phyloP scores from a whole-genome alignment of 2,113 vertebrate genomes.

The Aythya baeri region DNA sequence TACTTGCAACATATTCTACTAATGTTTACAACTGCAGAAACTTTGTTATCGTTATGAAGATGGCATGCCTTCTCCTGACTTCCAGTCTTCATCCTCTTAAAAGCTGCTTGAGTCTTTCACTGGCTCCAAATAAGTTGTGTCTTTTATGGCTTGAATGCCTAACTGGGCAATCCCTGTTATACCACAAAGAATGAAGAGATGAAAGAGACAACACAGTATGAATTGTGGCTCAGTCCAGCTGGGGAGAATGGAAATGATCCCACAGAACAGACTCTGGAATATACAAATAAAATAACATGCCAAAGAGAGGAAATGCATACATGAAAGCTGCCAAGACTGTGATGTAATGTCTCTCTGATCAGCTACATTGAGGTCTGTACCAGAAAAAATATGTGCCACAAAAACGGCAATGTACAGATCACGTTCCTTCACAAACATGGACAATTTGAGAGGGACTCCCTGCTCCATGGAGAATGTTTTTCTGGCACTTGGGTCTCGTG shows the following conservation, averaged over 20 bases:
- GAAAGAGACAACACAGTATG: neutral
- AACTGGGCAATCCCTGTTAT: neutral
- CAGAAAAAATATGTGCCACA: neutral
- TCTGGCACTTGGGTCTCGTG: neutral
- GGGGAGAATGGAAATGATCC: neutral
- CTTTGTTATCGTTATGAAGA: neutral
- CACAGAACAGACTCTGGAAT: neutral
- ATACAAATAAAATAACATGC: neutral
- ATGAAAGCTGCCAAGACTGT: neutral
- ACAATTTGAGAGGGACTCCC: fast-evolving
- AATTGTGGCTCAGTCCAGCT: neutral
- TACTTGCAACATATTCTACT: neutral
- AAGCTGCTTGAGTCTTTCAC: neutral
- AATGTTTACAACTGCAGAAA: neutral
- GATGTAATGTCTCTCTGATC: neutral
- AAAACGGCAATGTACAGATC: neutral
- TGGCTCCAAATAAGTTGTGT: neutral
- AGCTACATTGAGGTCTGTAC: neutral
- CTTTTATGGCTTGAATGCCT: neutral
- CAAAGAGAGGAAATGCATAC: neutral
- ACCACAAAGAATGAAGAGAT: neutral
- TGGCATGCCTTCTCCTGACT: neutral
- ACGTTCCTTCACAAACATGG: fast-evolving
- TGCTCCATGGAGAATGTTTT: neutral
- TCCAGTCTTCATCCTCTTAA: neutral